Evolutionary conservation across 2,113 vertebrate genomes (phyloP).

Genomic region (Ptychochromis oligacanthus): DNA sequence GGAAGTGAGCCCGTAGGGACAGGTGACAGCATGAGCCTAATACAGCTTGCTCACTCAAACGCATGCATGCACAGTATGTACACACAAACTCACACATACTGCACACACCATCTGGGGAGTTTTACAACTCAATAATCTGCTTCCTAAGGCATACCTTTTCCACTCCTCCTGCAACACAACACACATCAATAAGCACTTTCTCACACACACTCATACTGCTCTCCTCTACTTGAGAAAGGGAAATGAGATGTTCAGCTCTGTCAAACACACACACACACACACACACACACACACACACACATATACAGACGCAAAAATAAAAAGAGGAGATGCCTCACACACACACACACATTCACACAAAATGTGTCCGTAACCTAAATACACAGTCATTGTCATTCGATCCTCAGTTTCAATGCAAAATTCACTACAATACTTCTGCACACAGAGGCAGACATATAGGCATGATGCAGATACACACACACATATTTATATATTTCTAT

Average conservation of each 20-base stretch:
- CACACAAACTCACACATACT: constrained; percentile 16
- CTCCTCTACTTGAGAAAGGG: constrained; percentile 24
- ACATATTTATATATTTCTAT: neutral
- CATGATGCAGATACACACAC: neutral
- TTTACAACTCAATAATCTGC: constrained; percentile 75
- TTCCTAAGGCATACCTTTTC: constrained; percentile 64
- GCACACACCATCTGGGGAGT: constrained; percentile 59
- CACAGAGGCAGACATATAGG: neutral
- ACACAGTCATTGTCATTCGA: constrained; percentile 11
- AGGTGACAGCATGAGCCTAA: constrained; percentile 54
- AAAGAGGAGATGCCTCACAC: constrained; percentile 34
- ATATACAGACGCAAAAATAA: neutral
- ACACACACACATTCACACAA: neutral
- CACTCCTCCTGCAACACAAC: constrained; percentile 31
- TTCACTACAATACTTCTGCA: neutral
- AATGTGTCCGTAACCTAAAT: constrained; percentile 23
- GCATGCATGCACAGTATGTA: constrained; percentile 27
- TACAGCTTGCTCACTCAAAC: constrained; percentile 41
- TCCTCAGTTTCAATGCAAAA: constrained; percentile 2
- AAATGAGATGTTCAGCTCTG: constrained; percentile 58
- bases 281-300: neutral
- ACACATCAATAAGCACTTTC: constrained; percentile 51
- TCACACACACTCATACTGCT: constrained; percentile 23
- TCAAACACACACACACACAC: constrained; percentile 41
- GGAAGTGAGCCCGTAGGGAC: constrained; percentile 59